Percentiles rank a stretch among this genome's conserved stretches.
Conservation (phyloP, 2,113 vertebrate species). For the Antigone vipio region DNA sequence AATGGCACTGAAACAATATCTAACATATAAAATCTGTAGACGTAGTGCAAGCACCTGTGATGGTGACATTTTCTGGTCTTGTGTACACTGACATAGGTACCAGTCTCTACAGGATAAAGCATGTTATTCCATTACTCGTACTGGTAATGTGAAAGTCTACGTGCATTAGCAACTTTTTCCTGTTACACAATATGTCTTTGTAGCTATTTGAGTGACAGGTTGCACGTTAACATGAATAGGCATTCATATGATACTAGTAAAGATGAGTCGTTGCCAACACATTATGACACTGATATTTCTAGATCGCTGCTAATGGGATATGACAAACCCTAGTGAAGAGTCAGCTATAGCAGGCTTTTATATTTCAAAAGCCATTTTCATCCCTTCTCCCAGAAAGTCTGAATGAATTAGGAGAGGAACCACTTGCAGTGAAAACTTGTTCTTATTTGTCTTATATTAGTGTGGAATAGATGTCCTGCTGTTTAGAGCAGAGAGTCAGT, state of each 20-base stretch:
- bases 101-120: not conserved
- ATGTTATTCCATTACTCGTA: not conserved
- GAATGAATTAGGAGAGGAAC: not conserved
- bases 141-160: not conserved
- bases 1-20: not conserved
- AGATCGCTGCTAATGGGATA: not conserved
- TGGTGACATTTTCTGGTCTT: not conserved
- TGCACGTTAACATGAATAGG: not conserved
- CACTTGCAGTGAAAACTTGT: not conserved
- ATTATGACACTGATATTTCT: not conserved
- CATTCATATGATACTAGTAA: not conserved
- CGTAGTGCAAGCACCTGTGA: not conserved
- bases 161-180: not conserved
- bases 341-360: not conserved
- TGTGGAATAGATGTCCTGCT: not conserved
- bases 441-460: constrained; percentile 19
- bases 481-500: not conserved
- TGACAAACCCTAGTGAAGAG: not conserved
- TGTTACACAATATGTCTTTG: not conserved
- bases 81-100: not conserved
- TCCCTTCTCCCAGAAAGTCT: not conserved
- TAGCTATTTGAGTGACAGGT: not conserved
- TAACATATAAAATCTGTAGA: not conserved
- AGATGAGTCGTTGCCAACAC: not conserved
- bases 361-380: constrained; percentile 34